phyloP scores from a whole-genome alignment of 1,140 invertebrate species.

The Saccostrea echinata region DNA sequence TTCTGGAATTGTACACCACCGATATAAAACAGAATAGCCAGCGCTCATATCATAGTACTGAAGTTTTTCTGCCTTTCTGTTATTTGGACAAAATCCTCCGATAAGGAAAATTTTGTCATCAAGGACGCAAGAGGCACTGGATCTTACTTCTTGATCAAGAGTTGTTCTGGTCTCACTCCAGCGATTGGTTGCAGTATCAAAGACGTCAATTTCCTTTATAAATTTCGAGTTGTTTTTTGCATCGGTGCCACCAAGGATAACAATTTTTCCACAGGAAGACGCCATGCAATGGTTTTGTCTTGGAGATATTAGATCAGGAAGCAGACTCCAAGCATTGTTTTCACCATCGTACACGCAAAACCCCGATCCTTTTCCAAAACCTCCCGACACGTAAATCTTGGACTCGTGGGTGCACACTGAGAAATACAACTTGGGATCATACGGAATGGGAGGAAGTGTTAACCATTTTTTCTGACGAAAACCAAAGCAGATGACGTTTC shows the following conservation, averaged over 20 bases:
- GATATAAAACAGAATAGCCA: not conserved
- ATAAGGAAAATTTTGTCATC: not conserved
- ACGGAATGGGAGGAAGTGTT: not conserved
- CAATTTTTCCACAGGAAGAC: not conserved
- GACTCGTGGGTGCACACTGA: not conserved
- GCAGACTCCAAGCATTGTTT: not conserved
- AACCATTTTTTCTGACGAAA: conserved; percentile 26
- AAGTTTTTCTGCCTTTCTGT: not conserved
- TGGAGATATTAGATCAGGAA: not conserved
- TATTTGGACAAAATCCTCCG: not conserved
- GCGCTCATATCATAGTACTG: not conserved
- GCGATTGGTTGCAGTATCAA: not conserved
- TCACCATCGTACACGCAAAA: not conserved
- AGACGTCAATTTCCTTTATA: not conserved
- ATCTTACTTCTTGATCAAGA: not conserved
- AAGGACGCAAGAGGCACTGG: not conserved
- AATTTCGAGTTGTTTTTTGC: not conserved
- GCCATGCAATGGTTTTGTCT: conserved; percentile 4
- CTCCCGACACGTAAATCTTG: not conserved
- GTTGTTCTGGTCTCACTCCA: conserved; percentile 5
- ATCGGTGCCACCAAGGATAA: not conserved
- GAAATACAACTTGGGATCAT: not conserved
- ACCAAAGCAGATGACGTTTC: not conserved
- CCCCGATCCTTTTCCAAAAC: not conserved
- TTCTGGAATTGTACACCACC: conserved; percentile 8